phyloP scores from a whole-genome alignment of 2,797 vertebrate species.

The Leuciscus waleckii region DNA sequence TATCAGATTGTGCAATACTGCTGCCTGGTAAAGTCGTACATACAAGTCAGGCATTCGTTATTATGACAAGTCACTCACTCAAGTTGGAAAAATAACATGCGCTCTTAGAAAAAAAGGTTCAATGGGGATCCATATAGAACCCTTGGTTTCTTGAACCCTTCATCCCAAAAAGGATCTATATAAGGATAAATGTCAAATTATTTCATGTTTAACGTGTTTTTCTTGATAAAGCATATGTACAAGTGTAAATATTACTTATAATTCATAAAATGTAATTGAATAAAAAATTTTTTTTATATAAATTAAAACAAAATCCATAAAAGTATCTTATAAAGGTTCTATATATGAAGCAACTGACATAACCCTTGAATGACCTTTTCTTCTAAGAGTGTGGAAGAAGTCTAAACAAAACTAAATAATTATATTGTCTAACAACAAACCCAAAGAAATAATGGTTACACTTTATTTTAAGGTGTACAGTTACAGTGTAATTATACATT shows the following conservation, averaged over 20 bases:
- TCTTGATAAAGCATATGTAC: not conserved
- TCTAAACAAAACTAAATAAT: not conserved
- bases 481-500: too few relatives aligned
- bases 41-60: not conserved
- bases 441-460: too few relatives aligned
- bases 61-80: not conserved
- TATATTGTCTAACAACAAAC: not conserved
- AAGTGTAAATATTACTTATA: not conserved
- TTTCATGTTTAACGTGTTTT: not conserved
- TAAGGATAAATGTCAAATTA: not conserved
- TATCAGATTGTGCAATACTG: not conserved
- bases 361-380: not conserved
- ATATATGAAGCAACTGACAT: not conserved
- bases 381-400: not conserved
- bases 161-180: not conserved
- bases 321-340: not conserved
- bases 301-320: not conserved
- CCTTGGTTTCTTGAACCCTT: not conserved
- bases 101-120: not conserved
- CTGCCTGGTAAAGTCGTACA: not conserved
- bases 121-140: not conserved
- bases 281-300: too few relatives aligned
- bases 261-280: not conserved
- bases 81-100: not conserved
- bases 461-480: too few relatives aligned